A percentile compares a stretch with the other conserved stretches of the same genome.
Conservation (phyloP, 2,113 vertebrate genomes). For the Rissa tridactyla region DNA sequence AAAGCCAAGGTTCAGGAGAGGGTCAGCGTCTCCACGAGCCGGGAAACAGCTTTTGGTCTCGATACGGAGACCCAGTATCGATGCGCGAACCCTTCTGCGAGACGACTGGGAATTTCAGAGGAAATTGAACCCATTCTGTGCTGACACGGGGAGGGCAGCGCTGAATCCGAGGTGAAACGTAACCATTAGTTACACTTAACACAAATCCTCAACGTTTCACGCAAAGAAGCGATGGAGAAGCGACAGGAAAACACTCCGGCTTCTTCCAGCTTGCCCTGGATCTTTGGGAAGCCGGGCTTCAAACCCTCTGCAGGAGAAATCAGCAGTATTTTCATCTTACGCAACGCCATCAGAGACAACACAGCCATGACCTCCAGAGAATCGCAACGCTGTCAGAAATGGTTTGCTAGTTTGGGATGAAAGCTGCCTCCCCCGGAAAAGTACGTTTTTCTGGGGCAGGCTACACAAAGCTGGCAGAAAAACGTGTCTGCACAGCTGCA, state of each 20-base stretch:
- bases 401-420: slow-evolving; percentile 32
- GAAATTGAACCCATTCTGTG: background rate
- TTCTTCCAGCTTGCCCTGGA: background rate
- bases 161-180: accelerated
- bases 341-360: background rate
- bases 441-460: slow-evolving; percentile 1
- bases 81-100: background rate
- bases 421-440: slow-evolving; percentile 24
- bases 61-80: accelerated
- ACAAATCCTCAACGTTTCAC: background rate
- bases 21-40: background rate
- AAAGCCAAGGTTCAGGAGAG: background rate
- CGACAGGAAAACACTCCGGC: background rate
- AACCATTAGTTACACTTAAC: background rate
- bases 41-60: background rate
- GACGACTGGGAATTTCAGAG: background rate
- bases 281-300: background rate
- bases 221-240: background rate
- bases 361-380: slow-evolving; percentile 26
- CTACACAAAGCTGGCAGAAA: slow-evolving; percentile 18
- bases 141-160: accelerated
- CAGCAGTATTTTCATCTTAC: background rate
- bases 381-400: slow-evolving; percentile 8
- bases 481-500: slow-evolving; percentile 8
- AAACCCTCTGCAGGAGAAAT: background rate